These are phyloP conservation scores for Plecotus auritus DNA, from an alignment of 2,113 vertebrate species.

Conservation along the genomic window DNA sequence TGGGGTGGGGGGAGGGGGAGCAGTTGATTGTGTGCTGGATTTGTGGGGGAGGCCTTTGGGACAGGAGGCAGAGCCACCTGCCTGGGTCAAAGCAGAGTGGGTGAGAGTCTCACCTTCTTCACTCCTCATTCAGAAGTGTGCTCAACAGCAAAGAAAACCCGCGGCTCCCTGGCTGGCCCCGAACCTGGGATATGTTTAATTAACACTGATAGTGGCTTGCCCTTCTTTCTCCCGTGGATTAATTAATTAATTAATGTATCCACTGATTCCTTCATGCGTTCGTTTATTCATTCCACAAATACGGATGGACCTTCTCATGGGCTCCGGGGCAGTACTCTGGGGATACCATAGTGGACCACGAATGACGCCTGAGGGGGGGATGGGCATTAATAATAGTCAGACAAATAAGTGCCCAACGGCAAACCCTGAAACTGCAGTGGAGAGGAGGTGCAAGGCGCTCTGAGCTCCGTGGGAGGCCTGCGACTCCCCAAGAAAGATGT, in stretches of 20 bases:
- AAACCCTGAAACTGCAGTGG: fast-evolving
- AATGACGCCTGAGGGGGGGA: background rate
- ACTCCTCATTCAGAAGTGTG: background rate
- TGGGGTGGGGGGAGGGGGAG: background rate
- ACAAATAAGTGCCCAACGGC: fast-evolving
- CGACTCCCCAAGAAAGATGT: background rate
- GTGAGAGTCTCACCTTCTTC: background rate
- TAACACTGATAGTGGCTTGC: background rate
- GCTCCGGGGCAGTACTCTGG: background rate
- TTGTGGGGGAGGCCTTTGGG: background rate
- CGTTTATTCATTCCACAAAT: background rate
- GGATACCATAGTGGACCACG: fast-evolving
- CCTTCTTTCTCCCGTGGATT: slow-evolving; percentile 3
- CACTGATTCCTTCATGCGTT: background rate
- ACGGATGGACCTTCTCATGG: background rate
- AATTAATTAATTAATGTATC: background rate
- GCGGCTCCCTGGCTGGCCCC: background rate
- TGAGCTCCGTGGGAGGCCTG: background rate
- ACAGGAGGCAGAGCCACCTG: background rate
- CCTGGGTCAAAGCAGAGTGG: background rate
- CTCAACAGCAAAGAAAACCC: background rate
- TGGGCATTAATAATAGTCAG: background rate
- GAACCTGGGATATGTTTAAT: background rate
- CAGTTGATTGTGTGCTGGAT: background rate
- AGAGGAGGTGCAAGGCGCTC: background rate